phyloP scores from a whole-genome alignment of 2,113 vertebrate genomes.

The Falcunculus frontatus region DNA sequence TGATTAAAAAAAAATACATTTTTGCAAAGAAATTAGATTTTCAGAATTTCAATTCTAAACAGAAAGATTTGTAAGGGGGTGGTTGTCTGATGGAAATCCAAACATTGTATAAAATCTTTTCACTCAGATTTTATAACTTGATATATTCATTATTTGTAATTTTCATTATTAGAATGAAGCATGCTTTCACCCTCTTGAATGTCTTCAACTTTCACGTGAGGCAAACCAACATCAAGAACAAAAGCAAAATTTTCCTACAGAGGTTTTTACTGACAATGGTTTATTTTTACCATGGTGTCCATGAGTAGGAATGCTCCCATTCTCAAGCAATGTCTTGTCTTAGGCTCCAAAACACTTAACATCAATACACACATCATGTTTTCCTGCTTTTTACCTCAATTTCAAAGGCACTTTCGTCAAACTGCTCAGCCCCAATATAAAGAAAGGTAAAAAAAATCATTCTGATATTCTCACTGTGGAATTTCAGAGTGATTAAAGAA shows the following conservation, averaged over 20 bases:
- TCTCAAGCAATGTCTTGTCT: neutral
- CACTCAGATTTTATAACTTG: neutral
- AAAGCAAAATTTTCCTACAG: neutral
- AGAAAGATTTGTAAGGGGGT: neutral
- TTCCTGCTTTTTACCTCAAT: neutral
- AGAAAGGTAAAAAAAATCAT: neutral
- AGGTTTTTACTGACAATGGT: neutral
- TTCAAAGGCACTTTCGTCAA: neutral
- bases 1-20: neutral
- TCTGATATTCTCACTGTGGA: neutral
- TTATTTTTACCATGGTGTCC: neutral
- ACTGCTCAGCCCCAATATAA: neutral
- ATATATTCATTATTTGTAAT: neutral
- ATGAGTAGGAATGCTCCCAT: neutral
- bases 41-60: neutral
- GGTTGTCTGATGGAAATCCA: neutral
- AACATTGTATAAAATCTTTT: neutral
- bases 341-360: neutral
- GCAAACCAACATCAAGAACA: neutral
- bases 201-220: neutral
- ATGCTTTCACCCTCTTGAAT: neutral
- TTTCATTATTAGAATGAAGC: neutral
- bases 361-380: neutral
- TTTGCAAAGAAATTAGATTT: neutral
- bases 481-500: neutral